phyloP scores from a whole-genome alignment of 2,888 invertebrate genomes.

The Calameuta idolon region DNA sequence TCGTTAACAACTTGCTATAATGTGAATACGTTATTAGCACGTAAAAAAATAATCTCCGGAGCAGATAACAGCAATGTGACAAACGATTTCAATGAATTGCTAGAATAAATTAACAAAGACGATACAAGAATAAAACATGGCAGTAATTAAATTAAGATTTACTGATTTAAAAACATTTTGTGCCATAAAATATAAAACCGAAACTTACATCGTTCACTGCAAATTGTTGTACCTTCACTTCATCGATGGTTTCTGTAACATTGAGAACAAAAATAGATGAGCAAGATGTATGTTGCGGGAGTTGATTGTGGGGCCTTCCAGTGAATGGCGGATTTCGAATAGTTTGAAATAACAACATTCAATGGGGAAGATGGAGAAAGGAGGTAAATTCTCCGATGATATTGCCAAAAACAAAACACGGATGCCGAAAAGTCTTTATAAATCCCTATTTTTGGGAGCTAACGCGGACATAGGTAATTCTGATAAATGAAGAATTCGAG shows the following conservation, averaged over 20 bases:
- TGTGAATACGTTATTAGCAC: constrained; percentile 12
- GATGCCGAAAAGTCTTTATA: too few relatives aligned
- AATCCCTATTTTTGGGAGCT: too few relatives aligned
- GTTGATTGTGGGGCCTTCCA: background rate
- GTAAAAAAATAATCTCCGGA: background rate
- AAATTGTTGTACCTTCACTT: constrained; percentile 43
- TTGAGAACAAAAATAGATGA: constrained; percentile 14
- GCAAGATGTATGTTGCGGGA: background rate
- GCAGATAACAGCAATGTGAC: too few relatives aligned
- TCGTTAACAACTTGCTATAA: constrained; percentile 48
- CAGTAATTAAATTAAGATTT: background rate
- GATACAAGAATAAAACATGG: background rate
- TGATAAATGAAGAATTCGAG: too few relatives aligned
- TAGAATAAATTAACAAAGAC: background rate
- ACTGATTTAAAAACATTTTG: background rate
- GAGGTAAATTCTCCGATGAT: too few relatives aligned
- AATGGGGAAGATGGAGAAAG: too few relatives aligned
- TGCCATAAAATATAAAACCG: background rate
- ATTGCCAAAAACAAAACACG: too few relatives aligned
- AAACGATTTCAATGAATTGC: too few relatives aligned
- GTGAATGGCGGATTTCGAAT: background rate
- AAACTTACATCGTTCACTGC: constrained; percentile 49
- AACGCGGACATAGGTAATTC: too few relatives aligned
- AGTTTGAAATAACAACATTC: too few relatives aligned
- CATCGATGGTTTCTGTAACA: constrained; percentile 48